A percentile compares a stretch with the other conserved stretches of the same genome.
Conservation (phyloP, 2,797 vertebrate species). For the Oophaga sylvatica region DNA sequence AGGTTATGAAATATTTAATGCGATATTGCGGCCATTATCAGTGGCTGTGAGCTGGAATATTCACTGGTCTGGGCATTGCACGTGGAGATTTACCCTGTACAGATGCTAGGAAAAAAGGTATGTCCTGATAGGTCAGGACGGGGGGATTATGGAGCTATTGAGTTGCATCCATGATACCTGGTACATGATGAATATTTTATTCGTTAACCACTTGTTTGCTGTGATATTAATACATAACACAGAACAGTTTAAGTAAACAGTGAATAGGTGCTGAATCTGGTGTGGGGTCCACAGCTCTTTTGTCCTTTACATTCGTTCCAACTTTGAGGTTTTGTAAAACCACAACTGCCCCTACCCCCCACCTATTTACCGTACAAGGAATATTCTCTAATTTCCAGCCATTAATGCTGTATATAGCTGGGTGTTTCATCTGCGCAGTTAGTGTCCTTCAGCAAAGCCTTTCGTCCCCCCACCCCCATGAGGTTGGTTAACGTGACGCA, state of each 20-base stretch:
- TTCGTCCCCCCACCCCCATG: neutral
- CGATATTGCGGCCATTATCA: neutral
- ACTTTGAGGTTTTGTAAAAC: conserved; percentile 30
- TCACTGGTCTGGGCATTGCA: neutral
- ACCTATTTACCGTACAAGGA: conserved; percentile 7
- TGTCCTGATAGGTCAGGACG: neutral
- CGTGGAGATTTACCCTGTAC: neutral
- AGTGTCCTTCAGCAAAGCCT: conserved; percentile 39
- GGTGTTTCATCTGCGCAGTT: conserved; percentile 14
- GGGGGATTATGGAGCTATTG: neutral
- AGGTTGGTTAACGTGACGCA: neutral
- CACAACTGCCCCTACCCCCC: neutral
- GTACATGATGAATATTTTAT: conserved; percentile 25
- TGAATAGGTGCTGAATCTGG: neutral
- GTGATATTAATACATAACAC: neutral
- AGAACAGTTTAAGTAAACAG: neutral
- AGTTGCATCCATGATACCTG: neutral
- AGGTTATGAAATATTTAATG: neutral
- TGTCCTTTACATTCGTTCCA: conserved; percentile 13
- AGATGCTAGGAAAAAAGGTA: neutral
- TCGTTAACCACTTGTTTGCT: neutral
- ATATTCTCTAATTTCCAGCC: conserved; percentile 12
- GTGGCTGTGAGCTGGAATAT: neutral
- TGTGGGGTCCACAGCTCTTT: neutral
- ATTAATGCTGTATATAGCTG: conserved; percentile 6